phyloP scores from a whole-genome alignment of 2,113 vertebrate species.

The Lagopus muta region DNA sequence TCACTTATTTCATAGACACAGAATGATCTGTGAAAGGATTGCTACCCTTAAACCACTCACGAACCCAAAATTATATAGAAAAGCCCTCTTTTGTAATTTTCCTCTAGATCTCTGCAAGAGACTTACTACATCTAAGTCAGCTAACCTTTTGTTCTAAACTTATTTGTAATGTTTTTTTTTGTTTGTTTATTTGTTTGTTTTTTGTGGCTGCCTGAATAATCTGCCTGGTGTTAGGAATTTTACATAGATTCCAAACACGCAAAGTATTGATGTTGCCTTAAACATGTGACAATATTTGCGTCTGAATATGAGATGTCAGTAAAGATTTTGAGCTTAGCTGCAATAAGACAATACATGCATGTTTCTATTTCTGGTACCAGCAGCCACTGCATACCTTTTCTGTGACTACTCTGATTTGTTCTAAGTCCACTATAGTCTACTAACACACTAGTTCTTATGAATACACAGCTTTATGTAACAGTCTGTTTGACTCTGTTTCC shows the following conservation, averaged over 20 bases:
- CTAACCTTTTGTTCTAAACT: background rate
- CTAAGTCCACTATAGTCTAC: background rate
- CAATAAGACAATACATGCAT: background rate
- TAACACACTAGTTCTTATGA: background rate
- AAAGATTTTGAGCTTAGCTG: background rate
- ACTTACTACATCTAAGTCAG: background rate
- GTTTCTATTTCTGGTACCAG: background rate
- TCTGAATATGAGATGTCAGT: background rate
- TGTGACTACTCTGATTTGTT: background rate
- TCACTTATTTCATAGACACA: background rate
- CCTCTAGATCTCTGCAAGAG: background rate
- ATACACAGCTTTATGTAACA: background rate
- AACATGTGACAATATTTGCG: background rate
- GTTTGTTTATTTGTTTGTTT: fast-evolving
- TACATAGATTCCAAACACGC: background rate
- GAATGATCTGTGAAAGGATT: background rate
- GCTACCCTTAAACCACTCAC: background rate
- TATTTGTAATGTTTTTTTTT: fast-evolving
- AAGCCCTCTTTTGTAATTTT: background rate
- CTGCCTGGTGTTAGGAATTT: background rate
- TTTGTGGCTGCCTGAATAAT: background rate
- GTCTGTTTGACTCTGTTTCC: background rate
- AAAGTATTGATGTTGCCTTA: background rate
- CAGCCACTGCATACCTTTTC: background rate
- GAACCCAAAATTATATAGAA: background rate